Conservation (phyloP, 2,888 invertebrate species). For the Ischnus inquisitorius region DNA sequence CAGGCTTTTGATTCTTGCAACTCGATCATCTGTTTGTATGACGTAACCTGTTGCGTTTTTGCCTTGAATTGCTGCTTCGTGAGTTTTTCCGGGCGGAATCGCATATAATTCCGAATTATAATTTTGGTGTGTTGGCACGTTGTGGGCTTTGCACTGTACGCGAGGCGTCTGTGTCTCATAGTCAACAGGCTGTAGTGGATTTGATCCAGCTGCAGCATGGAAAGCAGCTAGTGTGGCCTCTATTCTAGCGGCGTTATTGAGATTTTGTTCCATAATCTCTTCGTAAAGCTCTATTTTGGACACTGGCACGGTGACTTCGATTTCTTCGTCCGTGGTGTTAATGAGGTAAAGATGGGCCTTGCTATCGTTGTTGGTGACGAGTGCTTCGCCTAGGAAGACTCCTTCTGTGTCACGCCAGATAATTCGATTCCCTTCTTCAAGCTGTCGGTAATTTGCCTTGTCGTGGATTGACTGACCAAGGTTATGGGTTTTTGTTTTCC, state of each 20-base stretch:
- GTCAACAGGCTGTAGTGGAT: background rate
- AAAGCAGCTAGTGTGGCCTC: background rate
- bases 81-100: background rate
- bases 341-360: too few species aligned
- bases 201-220: background rate
- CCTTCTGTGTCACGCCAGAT: too few species aligned
- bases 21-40: slow-evolving; percentile 16
- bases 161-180: background rate
- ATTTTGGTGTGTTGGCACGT: background rate
- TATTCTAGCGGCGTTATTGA: background rate
- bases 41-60: background rate
- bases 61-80: background rate
- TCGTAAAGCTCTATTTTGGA: background rate
- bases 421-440: too few species aligned
- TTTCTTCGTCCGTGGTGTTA: slow-evolving; percentile 51
- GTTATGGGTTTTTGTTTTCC: too few species aligned
- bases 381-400: slow-evolving; percentile 50
- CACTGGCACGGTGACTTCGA: slow-evolving; percentile 50
- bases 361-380: slow-evolving; percentile 52
- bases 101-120: background rate
- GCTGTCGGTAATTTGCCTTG: too few species aligned
- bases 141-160: background rate
- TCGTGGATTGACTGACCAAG: too few species aligned
- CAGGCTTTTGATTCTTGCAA: slow-evolving; percentile 12
- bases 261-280: background rate